These are phyloP conservation scores for Pyralis farinalis DNA, from an alignment of 2,888 invertebrate genomes.

Conservation along the genomic window DNA sequence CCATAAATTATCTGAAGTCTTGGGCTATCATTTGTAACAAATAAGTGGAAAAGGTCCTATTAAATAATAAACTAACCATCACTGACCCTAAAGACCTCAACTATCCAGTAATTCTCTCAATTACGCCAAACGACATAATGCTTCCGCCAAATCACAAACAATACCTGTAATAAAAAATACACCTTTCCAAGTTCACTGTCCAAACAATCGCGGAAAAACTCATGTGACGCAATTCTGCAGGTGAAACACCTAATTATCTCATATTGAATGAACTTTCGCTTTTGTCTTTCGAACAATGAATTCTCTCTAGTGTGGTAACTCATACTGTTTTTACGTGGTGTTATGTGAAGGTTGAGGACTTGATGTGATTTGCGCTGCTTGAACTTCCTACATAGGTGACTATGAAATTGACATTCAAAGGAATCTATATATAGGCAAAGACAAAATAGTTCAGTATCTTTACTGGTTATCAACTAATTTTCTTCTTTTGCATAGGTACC, in stretches of 20 bases:
- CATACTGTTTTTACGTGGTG: conserved; percentile 53
- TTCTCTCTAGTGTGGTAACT: conserved; percentile 56
- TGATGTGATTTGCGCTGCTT: conserved; percentile 5
- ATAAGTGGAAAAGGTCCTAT: too few relatives aligned
- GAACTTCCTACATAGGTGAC: conserved; percentile 7
- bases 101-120: conserved; percentile 3
- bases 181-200: conserved; percentile 45
- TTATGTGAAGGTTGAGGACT: conserved; percentile 35
- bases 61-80: conserved; percentile 9
- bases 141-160: conserved; percentile 48
- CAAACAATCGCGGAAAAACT: conserved; percentile 67
- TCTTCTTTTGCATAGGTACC: too few relatives aligned
- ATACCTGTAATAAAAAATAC: conserved; percentile 21
- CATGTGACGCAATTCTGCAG: conserved; percentile 62
- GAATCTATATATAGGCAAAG: too few relatives aligned
- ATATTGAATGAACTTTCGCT: conserved; percentile 76
- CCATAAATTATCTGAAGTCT: too few relatives aligned
- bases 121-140: conserved; percentile 6
- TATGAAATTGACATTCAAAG: too few relatives aligned
- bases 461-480: too few relatives aligned
- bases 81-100: conserved; percentile 17
- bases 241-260: conserved; percentile 78
- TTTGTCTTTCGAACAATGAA: conserved; percentile 72
- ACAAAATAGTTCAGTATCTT: too few relatives aligned
- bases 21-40: too few relatives aligned